Evolutionary conservation across 2,797 vertebrate genomes (phyloP).

Genomic region (Neopelma chrysocephalum): DNA sequence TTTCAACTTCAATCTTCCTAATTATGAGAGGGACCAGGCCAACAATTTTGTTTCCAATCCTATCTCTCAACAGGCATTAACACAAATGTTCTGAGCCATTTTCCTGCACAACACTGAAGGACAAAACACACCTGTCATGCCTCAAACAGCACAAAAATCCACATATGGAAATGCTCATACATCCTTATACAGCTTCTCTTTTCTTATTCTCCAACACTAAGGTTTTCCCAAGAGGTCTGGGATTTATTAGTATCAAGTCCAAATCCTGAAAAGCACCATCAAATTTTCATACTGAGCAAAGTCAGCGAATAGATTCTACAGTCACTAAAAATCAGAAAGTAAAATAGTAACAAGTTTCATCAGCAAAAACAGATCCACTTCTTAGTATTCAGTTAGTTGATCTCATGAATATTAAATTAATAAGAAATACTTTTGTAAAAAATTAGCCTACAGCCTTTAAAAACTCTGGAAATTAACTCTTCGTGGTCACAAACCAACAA

Average conservation of each 20-base stretch:
- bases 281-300: background rate
- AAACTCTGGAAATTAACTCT: background rate
- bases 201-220: background rate
- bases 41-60: background rate
- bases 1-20: background rate
- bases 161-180: background rate
- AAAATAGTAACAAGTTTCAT: background rate
- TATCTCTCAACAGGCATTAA: background rate
- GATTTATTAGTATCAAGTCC: background rate
- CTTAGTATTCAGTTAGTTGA: fast-evolving
- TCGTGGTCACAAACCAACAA: background rate
- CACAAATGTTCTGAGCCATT: background rate
- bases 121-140: background rate
- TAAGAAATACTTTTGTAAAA: background rate
- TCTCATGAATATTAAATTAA: background rate
- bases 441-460: background rate
- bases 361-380: background rate
- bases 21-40: background rate
- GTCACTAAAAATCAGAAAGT: background rate
- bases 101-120: background rate
- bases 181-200: background rate
- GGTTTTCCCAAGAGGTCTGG: background rate
- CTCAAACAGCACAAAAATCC: background rate
- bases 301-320: background rate
- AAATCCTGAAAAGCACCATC: background rate